These are phyloP conservation scores for Ctenopoma multispine DNA, from an alignment of 2,797 vertebrate genomes.

Conservation along the genomic window DNA sequence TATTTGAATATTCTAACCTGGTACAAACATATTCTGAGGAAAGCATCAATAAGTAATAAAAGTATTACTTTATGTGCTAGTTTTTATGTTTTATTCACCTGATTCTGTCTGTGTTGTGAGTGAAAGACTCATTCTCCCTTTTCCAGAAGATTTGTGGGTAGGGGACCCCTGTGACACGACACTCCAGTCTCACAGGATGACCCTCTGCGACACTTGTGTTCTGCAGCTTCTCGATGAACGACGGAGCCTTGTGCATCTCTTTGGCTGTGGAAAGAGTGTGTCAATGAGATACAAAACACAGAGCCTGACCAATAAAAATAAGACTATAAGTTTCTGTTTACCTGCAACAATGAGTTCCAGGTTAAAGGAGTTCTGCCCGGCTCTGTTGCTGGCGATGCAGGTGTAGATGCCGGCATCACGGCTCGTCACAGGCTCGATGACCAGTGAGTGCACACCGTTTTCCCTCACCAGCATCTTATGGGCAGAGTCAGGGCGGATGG, in stretches of 20 bases:
- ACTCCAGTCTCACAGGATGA: conserved; percentile 95
- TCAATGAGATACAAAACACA: background rate
- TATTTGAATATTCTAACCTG: background rate
- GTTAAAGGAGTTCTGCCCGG: conserved; percentile 97
- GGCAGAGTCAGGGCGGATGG: conserved; percentile 91
- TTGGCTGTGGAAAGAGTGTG: conserved; percentile 84
- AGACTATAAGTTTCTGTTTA: conserved; percentile 65
- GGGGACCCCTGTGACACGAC: conserved; percentile 90
- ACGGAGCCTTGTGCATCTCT: conserved; percentile 95
- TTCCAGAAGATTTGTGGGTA: conserved; percentile 99
- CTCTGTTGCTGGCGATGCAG: conserved; percentile 94
- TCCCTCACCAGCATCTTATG: conserved; percentile 99
- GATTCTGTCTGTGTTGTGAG: conserved; percentile 96
- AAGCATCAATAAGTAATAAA: too few relatives aligned
- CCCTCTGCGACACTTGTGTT: conserved; percentile 96
- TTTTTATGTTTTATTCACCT: conserved; percentile 81
- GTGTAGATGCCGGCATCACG: conserved; percentile 97
- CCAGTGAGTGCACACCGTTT: conserved; percentile 96
- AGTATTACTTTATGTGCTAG: background rate
- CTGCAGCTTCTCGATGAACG: conserved; percentile 96
- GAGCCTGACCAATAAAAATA: too few relatives aligned
- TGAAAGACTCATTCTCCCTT: conserved; percentile 96
- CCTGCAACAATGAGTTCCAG: conserved; percentile 97
- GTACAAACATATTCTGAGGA: background rate
- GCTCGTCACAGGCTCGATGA: conserved; percentile 94